Conservation (phyloP, 2,888 invertebrate genomes). For the Sinelater perroti region DNA sequence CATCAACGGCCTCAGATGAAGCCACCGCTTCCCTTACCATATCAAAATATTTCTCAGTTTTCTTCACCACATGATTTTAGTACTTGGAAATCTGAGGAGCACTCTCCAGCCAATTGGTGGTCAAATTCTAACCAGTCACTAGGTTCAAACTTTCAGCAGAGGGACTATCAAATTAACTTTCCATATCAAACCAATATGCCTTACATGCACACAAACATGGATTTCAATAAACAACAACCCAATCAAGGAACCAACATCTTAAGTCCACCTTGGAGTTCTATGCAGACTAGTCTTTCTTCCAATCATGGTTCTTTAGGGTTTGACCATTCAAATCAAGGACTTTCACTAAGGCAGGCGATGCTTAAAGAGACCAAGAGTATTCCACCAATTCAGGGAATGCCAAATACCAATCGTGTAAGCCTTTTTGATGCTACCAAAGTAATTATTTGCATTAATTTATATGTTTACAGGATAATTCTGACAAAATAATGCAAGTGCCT, state of each 20-base stretch:
- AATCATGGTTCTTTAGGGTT: slow-evolving; percentile 29
- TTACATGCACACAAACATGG: slow-evolving; percentile 34
- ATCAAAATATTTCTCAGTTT: slow-evolving; percentile 27
- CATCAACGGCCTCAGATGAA: slow-evolving; percentile 25
- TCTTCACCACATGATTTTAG: slow-evolving; percentile 31
- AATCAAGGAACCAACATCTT: slow-evolving; percentile 46
- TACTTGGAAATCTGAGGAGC: slow-evolving; percentile 42
- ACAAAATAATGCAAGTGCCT: slow-evolving; percentile 34
- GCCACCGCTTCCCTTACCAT: slow-evolving; percentile 22
- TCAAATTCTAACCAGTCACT: slow-evolving; percentile 37
- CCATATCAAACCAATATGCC: slow-evolving; percentile 33
- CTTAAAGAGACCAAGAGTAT: slow-evolving; percentile 55
- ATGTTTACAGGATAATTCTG: slow-evolving; percentile 33
- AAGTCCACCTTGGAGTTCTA: slow-evolving; percentile 48
- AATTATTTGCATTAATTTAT: slow-evolving; percentile 1
- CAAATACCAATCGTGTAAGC: slow-evolving; percentile 24
- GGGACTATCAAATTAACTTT: slow-evolving; percentile 37
- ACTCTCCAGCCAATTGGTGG: slow-evolving; percentile 44
- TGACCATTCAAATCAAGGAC: slow-evolving; percentile 41
- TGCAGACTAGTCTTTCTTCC: slow-evolving; percentile 20
- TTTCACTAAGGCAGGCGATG: slow-evolving; percentile 59
- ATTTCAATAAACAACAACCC: slow-evolving; percentile 35
- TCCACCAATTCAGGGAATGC: slow-evolving; percentile 30
- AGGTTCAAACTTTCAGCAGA: slow-evolving; percentile 29
- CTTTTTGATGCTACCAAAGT: not conserved